Percentiles rank a stretch among this genome's conserved stretches.
phyloP scores from a whole-genome alignment of 2,113 vertebrate species.

The Trichechus manatus region DNA sequence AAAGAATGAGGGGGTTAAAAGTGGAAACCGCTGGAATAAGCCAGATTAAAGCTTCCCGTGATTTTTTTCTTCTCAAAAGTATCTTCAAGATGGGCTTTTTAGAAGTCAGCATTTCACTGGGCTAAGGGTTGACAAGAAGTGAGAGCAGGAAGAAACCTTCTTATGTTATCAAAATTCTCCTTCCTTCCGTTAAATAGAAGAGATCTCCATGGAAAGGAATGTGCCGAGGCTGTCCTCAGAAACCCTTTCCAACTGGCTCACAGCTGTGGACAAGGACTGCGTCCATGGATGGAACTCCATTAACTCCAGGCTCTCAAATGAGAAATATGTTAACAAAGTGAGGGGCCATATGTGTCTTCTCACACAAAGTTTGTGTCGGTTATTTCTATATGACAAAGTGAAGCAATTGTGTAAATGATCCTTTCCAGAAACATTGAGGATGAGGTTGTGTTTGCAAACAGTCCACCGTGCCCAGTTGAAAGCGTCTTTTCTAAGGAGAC shows the following conservation, averaged over 20 bases:
- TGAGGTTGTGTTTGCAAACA: neutral
- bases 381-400: neutral
- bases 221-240: neutral
- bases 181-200: neutral
- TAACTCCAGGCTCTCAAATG: neutral
- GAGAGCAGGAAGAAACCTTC: neutral
- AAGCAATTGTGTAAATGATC: neutral
- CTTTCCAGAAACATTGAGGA: neutral
- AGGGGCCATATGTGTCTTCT: neutral
- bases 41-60: neutral
- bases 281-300: neutral
- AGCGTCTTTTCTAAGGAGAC: neutral
- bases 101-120: neutral
- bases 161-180: neutral
- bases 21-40: neutral
- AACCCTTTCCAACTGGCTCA: neutral
- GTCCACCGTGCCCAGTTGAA: neutral
- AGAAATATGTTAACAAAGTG: neutral
- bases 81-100: slow-evolving; percentile 8
- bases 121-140: neutral
- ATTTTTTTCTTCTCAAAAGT: neutral
- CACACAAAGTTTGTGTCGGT: neutral
- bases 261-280: neutral
- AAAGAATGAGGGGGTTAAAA: neutral
- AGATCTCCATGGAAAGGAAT: neutral